Evolutionary conservation across 1,140 invertebrate species (phyloP), one percentile per base, ranked within the genome.

Genomic region (Danaus plexippus): DNA sequence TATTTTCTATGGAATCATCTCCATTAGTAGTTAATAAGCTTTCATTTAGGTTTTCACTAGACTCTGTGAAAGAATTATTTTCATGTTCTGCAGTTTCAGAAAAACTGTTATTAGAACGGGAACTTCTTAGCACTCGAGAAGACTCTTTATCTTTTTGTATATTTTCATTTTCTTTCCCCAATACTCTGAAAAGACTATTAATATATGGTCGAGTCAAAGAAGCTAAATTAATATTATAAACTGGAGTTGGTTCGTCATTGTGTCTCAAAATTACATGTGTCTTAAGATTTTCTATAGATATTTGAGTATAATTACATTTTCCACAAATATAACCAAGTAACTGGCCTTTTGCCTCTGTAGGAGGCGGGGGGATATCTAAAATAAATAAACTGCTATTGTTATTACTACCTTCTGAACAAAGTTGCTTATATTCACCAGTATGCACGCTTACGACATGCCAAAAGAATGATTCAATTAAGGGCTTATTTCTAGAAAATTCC

Each of bases 381-480:
- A 70, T 69, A 52, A 74, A 77, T 42, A 73, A 66, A 49, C 80
- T 85, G 12, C 52, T 54, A 2, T 54, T 61, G 7, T 47, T 57
- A 58, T 75, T 67, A 6, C 49, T 47, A 65, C 92, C 94, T 42
- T 87, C 73, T 8, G 80, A 82, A 77, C 92, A 94, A 3, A 71
- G 67, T 57, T 89, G 89, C 51, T 91, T 87, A 70, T 92, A 93
- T 75, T 94, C 93, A 0, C 93, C 93, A 0, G 92, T 94, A 57
- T 94, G 93, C 48, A 79, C 88, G n/a, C 89, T 90, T 11, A 92
- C 88, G 32, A 88, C 64, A 65, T 94, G 92, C 68, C 92, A 91
- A 66, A 90, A 92, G 64, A 92, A 91, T 10, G 79, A 73, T 66
- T 90, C 82, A 45, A 87, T 59, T 10, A 66, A 59, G 2, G 52